These are phyloP conservation scores for Ctenoplectra terminalis DNA, from an alignment of 1,140 invertebrate genomes.

Conservation along the genomic window DNA sequence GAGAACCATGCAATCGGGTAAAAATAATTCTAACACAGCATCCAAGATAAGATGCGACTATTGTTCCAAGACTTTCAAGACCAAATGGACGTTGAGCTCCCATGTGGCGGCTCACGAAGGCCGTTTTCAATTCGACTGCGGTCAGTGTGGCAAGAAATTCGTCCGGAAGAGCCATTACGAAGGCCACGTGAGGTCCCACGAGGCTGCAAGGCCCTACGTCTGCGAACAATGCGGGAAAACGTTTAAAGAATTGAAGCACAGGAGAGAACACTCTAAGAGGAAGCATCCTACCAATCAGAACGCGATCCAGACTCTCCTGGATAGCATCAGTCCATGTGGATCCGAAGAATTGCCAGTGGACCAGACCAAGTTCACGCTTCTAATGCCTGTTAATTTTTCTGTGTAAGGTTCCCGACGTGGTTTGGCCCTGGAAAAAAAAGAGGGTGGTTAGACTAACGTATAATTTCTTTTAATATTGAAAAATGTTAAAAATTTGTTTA, in stretches of 20 bases:
- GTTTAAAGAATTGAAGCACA: constrained; percentile 81
- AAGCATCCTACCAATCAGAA: constrained; percentile 77
- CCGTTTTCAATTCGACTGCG: constrained; percentile 80
- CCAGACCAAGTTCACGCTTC: constrained; percentile 78
- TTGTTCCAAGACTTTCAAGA: constrained; percentile 81
- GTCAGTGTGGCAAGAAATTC: constrained; percentile 80
- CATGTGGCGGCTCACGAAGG: constrained; percentile 81
- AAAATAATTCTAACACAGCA: constrained; percentile 16
- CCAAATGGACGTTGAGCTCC: constrained; percentile 81
- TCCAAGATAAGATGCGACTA: constrained; percentile 79
- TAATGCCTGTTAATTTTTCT: constrained; percentile 81
- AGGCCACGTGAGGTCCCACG: constrained; percentile 79
- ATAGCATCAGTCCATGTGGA: constrained; percentile 77
- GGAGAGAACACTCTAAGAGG: constrained; percentile 79
- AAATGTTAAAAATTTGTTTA: background rate
- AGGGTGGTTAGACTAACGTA: background rate
- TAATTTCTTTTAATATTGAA: background rate
- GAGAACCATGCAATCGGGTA: constrained; percentile 37
- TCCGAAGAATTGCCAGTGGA: constrained; percentile 73
- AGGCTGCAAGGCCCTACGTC: constrained; percentile 79
- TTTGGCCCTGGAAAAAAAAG: too few species aligned
- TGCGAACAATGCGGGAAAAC: constrained; percentile 81
- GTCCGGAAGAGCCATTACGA: constrained; percentile 81
- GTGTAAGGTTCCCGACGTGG: constrained; percentile 57
- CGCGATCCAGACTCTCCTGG: constrained; percentile 77